phyloP scores from a whole-genome alignment of 2,888 invertebrate species.

The Thymelicus lineola region DNA sequence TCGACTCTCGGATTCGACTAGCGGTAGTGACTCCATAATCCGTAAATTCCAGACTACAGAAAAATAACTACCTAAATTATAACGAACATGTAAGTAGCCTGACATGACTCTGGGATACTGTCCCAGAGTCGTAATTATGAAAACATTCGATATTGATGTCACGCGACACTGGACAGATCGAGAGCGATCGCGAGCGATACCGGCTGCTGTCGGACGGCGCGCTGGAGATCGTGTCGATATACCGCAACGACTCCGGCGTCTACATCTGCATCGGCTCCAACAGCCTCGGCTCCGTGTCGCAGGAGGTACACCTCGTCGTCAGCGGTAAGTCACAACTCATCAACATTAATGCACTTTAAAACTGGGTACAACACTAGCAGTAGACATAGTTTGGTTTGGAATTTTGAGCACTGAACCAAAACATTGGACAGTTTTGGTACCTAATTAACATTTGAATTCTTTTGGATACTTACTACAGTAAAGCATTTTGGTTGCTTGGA shows the following conservation, averaged over 20 bases:
- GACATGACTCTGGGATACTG: no score
- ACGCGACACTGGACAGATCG: conserved; percentile 83
- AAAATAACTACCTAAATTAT: no score
- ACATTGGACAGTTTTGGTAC: conserved; percentile 25
- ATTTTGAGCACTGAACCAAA: conserved; percentile 11
- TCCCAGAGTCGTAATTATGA: background rate
- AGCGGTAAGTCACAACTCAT: conserved; percentile 85
- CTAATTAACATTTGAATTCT: background rate
- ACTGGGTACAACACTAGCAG: no score
- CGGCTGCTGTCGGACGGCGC: conserved; percentile 89
- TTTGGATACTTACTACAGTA: background rate
- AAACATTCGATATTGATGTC: background rate
- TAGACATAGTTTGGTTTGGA: conserved; percentile 7
- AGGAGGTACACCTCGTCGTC: conserved; percentile 89
- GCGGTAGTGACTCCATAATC: no score
- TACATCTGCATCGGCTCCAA: conserved; percentile 95
- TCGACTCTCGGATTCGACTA: no score
- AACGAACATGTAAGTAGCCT: no score
- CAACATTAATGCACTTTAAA: background rate
- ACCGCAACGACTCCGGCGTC: conserved; percentile 92
- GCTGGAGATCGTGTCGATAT: conserved; percentile 92
- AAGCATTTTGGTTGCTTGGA: conserved; percentile 1
- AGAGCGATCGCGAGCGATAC: conserved; percentile 89
- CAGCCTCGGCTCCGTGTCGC: conserved; percentile 88
- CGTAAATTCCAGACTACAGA: no score